Evolutionary conservation across 2,113 vertebrate species (phyloP).

Genomic region (Cygnus buccinator): DNA sequence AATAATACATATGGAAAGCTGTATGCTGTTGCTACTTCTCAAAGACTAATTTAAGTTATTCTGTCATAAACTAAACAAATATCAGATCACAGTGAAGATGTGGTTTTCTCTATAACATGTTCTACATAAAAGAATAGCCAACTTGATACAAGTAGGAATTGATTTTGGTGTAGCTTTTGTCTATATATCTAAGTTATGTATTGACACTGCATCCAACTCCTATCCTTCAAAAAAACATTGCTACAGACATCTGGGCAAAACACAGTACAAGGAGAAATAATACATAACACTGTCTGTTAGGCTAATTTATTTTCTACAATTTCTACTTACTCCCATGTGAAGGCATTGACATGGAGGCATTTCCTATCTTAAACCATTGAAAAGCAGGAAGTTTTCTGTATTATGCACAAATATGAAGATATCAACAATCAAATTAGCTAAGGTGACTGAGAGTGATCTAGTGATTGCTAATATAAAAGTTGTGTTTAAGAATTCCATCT

Average conservation of each 20-base stretch:
- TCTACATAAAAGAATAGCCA: background rate
- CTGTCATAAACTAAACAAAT: background rate
- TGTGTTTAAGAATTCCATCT: background rate
- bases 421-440: background rate
- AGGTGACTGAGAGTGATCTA: background rate
- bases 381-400: background rate
- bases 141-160: background rate
- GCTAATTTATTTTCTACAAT: background rate
- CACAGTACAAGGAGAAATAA: background rate
- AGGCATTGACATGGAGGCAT: background rate
- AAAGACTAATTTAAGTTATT: background rate
- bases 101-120: background rate
- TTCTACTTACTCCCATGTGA: background rate
- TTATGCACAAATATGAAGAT: background rate
- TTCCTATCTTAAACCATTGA: background rate
- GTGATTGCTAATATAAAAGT: background rate
- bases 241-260: background rate
- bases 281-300: background rate
- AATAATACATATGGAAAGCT: background rate
- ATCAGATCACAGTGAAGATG: background rate
- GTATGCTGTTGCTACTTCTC: background rate
- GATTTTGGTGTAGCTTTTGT: background rate
- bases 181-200: background rate
- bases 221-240: background rate
- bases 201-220: accelerated